Evolutionary conservation across 37 sponge, comb jelly and placozoan species (phyloP).

Genomic region (Aplysina aerophoba): DNA sequence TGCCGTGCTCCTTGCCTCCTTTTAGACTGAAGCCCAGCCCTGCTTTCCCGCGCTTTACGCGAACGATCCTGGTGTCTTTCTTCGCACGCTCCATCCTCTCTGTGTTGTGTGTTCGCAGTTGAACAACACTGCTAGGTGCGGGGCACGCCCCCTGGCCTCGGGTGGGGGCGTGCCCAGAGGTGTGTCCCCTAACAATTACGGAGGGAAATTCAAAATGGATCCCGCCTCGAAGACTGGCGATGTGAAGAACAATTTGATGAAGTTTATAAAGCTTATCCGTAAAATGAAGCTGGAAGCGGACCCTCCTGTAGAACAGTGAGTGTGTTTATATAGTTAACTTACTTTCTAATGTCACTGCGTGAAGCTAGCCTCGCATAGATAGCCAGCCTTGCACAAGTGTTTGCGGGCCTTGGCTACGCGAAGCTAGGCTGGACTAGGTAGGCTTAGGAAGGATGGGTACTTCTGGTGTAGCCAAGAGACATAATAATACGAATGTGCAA

Average conservation of each 20-base stretch:
- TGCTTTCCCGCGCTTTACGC: slow-evolving; percentile 45
- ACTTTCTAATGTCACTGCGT: too few species aligned
- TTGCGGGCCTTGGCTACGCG: too few species aligned
- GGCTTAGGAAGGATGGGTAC: too few species aligned
- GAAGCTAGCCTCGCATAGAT: too few species aligned
- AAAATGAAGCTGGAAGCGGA: slow-evolving; percentile 75
- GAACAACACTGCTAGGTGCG: not conserved
- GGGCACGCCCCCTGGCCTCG: not conserved
- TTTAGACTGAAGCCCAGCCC: slow-evolving; percentile 82
- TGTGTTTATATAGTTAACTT: too few species aligned
- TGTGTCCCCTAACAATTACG: too few species aligned
- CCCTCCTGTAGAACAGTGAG: slow-evolving; percentile 49
- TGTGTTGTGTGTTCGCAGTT: not conserved
- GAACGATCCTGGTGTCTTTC: slow-evolving; percentile 35
- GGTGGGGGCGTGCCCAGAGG: not conserved
- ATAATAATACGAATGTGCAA: too few species aligned
- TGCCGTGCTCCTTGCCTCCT: slow-evolving; percentile 83
- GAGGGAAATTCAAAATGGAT: not conserved
- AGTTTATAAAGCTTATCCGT: slow-evolving; percentile 57
- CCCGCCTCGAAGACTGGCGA: slow-evolving; percentile 67
- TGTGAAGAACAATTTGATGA: slow-evolving; percentile 72
- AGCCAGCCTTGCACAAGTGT: too few species aligned
- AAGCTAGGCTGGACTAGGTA: too few species aligned
- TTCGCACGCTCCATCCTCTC: not conserved
- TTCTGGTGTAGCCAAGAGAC: too few species aligned